A percentile compares a stretch with the other conserved stretches of the same genome.
phyloP scores from a whole-genome alignment of 2,888 invertebrate species.

The Chaitophorus viminalis region DNA sequence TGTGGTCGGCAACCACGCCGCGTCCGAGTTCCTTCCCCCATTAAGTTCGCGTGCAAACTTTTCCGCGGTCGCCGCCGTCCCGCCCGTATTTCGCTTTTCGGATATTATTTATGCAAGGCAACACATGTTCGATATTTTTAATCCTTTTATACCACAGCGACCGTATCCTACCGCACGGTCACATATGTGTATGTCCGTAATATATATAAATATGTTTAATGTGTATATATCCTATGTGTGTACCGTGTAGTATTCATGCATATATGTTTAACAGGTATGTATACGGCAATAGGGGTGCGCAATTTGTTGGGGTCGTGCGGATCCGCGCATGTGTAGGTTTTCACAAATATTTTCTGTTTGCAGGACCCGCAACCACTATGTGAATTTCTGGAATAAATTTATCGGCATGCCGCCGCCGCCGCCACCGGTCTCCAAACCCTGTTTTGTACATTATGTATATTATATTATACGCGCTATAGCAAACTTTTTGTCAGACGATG shows the following conservation, averaged over 20 bases:
- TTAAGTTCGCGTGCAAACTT: conserved; percentile 31
- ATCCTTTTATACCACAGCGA: conserved; percentile 14
- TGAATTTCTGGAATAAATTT: neutral
- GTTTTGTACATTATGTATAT: too few relatives aligned
- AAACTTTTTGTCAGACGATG: neutral
- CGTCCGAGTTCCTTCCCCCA: neutral
- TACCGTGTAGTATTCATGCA: neutral
- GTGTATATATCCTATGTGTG: neutral
- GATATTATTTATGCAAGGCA: conserved; percentile 53
- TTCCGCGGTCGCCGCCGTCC: conserved; percentile 30
- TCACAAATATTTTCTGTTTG: too few relatives aligned
- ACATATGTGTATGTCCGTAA: neutral
- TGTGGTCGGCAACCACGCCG: conserved; percentile 20
- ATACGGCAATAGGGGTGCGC: neutral
- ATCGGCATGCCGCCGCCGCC: neutral
- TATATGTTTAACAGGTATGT: neutral
- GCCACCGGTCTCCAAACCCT: too few relatives aligned
- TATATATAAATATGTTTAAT: too few relatives aligned
- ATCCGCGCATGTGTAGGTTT: neutral
- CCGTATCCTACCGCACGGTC: neutral
- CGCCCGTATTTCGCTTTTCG: conserved; percentile 12
- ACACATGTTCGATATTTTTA: conserved; percentile 58
- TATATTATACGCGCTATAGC: neutral
- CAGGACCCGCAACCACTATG: neutral
- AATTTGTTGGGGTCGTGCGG: neutral